Conservation (phyloP, 2,113 vertebrate genomes). For the Anoura caudifer region DNA sequence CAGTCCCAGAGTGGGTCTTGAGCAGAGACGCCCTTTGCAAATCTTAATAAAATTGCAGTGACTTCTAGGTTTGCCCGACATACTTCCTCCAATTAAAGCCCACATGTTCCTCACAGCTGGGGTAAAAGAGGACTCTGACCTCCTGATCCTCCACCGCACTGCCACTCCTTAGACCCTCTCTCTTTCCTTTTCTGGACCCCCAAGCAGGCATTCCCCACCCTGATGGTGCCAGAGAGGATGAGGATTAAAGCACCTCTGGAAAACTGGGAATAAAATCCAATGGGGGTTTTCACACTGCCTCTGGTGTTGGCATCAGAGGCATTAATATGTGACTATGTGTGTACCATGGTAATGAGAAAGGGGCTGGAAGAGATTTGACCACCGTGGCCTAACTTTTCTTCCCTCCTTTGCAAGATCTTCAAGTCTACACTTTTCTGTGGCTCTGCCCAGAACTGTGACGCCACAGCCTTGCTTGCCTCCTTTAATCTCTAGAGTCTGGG, state of each 20-base stretch:
- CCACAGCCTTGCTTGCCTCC: background rate
- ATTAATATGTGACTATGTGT: background rate
- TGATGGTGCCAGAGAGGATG: background rate
- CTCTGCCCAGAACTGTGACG: background rate
- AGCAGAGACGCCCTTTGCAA: conserved; percentile 58
- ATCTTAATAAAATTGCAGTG: conserved; percentile 66
- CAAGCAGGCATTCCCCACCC: background rate
- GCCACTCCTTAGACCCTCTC: background rate
- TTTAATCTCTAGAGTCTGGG: background rate
- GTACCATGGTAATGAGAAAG: background rate
- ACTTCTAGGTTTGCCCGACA: conserved; percentile 36
- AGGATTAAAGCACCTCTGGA: background rate
- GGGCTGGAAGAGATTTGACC: background rate
- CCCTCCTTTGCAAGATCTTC: background rate
- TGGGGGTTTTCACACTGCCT: background rate
- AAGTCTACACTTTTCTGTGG: background rate
- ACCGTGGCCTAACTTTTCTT: background rate
- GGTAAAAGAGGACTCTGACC: conserved; percentile 54
- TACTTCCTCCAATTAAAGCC: conserved; percentile 46
- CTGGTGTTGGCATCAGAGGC: background rate
- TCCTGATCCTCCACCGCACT: background rate
- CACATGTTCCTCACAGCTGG: conserved; percentile 57
- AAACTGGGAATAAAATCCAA: background rate
- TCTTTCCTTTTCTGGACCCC: background rate
- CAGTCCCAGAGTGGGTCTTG: conserved; percentile 62